A percentile compares a stretch with the other conserved stretches of the same genome.
Conservation (phyloP, 92 coral and sea anemone species). For the Siderastrea radians region DNA sequence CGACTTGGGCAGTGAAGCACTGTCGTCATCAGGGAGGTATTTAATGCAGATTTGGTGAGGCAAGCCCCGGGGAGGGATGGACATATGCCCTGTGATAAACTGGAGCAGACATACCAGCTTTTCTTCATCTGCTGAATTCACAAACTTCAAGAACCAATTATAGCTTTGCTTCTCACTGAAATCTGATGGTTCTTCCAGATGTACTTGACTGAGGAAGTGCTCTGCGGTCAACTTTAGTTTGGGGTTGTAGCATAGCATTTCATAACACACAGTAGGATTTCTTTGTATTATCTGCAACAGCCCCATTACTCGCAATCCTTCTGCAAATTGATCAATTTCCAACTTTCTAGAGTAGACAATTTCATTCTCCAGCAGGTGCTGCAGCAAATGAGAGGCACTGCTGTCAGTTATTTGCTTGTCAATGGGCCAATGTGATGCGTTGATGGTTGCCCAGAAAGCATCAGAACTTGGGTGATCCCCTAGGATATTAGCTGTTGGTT, state of each 20-base stretch:
- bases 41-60: slow-evolving; percentile 40
- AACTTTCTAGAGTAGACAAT: slow-evolving; percentile 57
- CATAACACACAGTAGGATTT: slow-evolving; percentile 39
- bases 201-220: slow-evolving; percentile 39
- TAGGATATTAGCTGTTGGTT: slow-evolving; percentile 26
- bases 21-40: slow-evolving; percentile 62
- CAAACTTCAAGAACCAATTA: slow-evolving; percentile 59
- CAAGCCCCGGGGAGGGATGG: slow-evolving; percentile 47
- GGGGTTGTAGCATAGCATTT: slow-evolving; percentile 52
- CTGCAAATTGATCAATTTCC: slow-evolving; percentile 67
- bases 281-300: slow-evolving; percentile 47
- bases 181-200: slow-evolving; percentile 42
- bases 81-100: slow-evolving; percentile 45
- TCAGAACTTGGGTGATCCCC: slow-evolving; percentile 48
- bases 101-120: slow-evolving; percentile 51
- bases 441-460: slow-evolving; percentile 63
- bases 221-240: slow-evolving; percentile 24
- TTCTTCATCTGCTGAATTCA: slow-evolving; percentile 34
- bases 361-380: slow-evolving; percentile 70
- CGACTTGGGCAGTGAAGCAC: slow-evolving; percentile 62
- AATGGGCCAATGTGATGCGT: slow-evolving; percentile 64
- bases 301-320: slow-evolving; percentile 59
- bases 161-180: slow-evolving; percentile 51
- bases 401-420: slow-evolving; percentile 53
- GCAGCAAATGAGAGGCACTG: slow-evolving; percentile 47